These are phyloP conservation scores for Limonius californicus DNA, from an alignment of 1,140 invertebrate genomes.

Conservation along the genomic window DNA sequence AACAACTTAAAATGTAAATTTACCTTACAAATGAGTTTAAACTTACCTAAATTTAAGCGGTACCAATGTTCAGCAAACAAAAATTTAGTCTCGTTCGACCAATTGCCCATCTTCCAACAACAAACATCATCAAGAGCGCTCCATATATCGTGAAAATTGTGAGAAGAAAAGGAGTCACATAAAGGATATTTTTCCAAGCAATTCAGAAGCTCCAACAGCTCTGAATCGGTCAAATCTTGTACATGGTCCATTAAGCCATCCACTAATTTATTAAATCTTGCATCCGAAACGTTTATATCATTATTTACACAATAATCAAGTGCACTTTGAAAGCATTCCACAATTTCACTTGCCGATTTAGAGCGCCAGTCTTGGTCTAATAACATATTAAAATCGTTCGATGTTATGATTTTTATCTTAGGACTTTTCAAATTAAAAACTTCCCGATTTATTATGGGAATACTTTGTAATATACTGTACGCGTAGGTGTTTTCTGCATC, in stretches of 20 bases:
- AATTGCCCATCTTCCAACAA: conserved; percentile 43
- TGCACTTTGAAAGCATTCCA: conserved; percentile 43
- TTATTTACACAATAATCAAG: conserved; percentile 42
- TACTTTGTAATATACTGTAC: conserved; percentile 17
- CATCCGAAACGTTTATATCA: conserved; percentile 43
- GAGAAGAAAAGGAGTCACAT: conserved; percentile 35
- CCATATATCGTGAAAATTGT: conserved; percentile 53
- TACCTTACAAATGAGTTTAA: background rate
- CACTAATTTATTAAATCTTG: conserved; percentile 46
- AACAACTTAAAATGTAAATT: background rate
- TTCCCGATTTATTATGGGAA: background rate
- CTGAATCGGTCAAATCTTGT: conserved; percentile 46
- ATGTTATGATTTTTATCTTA: background rate
- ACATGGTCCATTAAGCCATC: conserved; percentile 45
- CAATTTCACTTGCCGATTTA: conserved; percentile 35
- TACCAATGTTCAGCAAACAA: conserved; percentile 52
- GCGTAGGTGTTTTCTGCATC: conserved; percentile 43
- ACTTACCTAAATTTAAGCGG: conserved; percentile 43
- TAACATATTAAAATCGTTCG: conserved; percentile 25
- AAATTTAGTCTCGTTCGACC: conserved; percentile 47
- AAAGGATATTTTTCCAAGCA: conserved; percentile 44
- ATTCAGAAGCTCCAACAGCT: conserved; percentile 45
- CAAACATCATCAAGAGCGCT: conserved; percentile 54
- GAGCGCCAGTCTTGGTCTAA: conserved; percentile 35
- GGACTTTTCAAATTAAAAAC: background rate